Base-by-base conservation (phyloP, 1,140 invertebrate species). In the Brachionus sp. region DNA sequence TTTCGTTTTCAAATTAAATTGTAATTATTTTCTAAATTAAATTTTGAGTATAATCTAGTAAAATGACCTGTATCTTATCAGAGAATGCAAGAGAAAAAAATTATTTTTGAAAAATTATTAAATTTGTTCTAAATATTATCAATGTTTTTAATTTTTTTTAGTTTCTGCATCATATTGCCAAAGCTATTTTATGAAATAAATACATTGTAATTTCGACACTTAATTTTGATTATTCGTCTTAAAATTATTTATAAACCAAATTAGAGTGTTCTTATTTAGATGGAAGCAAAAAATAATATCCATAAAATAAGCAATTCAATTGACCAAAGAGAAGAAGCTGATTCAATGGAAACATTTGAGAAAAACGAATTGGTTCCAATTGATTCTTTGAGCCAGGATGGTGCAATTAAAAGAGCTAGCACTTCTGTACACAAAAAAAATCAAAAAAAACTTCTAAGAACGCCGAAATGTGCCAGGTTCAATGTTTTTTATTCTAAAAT, bases 391-490 rank as follows among this genome's bases (percentile, higher is more conserved):
- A 57, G 50, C 16, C 50, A 57, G 19, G 35, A 35, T 70, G 66
- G 2, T 16, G 39, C 29, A n/a, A 7, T 16, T 16, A n/a, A 37
- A 1, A 37, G 7, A 0, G 35, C 6, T 0, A 39, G 13, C 9
- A 35, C 9, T 70, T 5, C 16, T 37, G 5, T 16, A 19, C 50
- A 57, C 39, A 75, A 75, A 25, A 50, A 50, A 46, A 75, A 25
- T 16, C 5, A 68, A 4, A 75, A 57, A 62, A 83, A 84, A 37
- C 57, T 82, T 3, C 84, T 89, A 33, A 85, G 97, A 84, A 98
- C 96, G 23, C 95, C 96, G 0, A 98, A 97, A 88, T 98, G 96
- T 88, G 96, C 96, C 0, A 84, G 80, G 70, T 75, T 25, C 0
- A 50, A 4, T 6, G 35, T 33, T 64, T 33, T 64, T 64, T 64